These are phyloP conservation scores for Acromyrmex echinatior DNA, from an alignment of 1,140 invertebrate genomes.

Conservation along the genomic window DNA sequence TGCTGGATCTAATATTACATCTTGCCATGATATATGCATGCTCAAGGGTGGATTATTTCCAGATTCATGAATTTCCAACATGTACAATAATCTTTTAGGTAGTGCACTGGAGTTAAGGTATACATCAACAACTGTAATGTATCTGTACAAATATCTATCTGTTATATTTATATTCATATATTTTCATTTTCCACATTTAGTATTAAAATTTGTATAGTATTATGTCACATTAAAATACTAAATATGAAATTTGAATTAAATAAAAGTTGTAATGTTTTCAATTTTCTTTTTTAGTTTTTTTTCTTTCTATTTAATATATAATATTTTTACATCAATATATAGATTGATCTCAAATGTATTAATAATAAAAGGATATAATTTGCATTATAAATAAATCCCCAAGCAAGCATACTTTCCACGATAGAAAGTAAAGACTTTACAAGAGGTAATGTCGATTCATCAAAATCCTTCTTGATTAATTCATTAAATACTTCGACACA, in stretches of 20 bases:
- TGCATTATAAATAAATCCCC: constrained; percentile 90
- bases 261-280: neutral
- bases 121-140: neutral
- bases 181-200: neutral
- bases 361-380: constrained; percentile 89
- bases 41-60: constrained; percentile 90
- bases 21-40: constrained; percentile 90
- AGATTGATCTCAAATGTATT: neutral
- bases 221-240: neutral
- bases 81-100: constrained; percentile 90
- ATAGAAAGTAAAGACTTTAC: constrained; percentile 91
- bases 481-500: constrained; percentile 88
- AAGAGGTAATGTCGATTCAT: constrained; percentile 87
- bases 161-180: neutral
- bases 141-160: neutral
- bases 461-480: constrained; percentile 87
- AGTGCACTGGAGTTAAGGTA: constrained; percentile 87
- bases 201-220: neutral
- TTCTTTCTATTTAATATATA: neutral
- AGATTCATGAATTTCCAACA: constrained; percentile 91
- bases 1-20: constrained; percentile 91
- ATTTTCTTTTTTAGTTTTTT: neutral
- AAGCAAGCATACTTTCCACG: constrained; percentile 91
- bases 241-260: neutral
- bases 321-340: neutral